Base-by-base conservation (phyloP, 2,888 invertebrate genomes). In the Brachycybe producta region DNA sequence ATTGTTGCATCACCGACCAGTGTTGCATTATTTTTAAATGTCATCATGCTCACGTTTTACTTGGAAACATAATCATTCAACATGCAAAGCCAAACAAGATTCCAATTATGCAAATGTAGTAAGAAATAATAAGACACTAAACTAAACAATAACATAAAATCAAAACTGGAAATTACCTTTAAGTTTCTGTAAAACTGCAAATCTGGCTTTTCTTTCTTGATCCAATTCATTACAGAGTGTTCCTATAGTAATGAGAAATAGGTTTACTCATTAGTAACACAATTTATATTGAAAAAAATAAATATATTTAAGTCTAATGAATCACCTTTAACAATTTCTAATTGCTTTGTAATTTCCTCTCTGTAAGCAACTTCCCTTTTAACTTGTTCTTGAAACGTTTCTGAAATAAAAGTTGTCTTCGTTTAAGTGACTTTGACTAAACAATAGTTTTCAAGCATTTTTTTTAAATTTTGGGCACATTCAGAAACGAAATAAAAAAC, bases 321-420 rank as follows among this genome's bases (percentile, higher is more conserved):
- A 52, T 52, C 55, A 65, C 65, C 66, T 63, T 62, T 59, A 38
- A 66, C 61, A 35, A 64, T 55, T 49, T 65, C 64, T 26, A 66
- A 57, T 51, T 65, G 65, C 55, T 62, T 60, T 0, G 63, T 60
- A 50, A 65, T 62, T 41, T 64, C 64, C 28, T 66, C 65, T 44
- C 64, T 53, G 54, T 64, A 64, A 0, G 59, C 57, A 26, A 62
- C 60, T 51, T 65, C 65, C 40, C 63, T 60, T 36, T 59, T 58
- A 11, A 62, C 61, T 53, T 65, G 64, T 32, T 65, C 64, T 46
- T 63, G 60, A 36, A 65, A 61, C 3, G 62, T 62, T 49, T 64
- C 65, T 63, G 42, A 23, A 46, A 55, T 24, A 40, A 40, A 2
- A n/a, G n/a, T n/a, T n/a, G n/a, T n/a, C n/a, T n/a, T n/a, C n/a